Percentiles rank a stretch among this genome's conserved stretches.
Conservation (phyloP, 2,113 vertebrate genomes). For the Oryzias javanicus region DNA sequence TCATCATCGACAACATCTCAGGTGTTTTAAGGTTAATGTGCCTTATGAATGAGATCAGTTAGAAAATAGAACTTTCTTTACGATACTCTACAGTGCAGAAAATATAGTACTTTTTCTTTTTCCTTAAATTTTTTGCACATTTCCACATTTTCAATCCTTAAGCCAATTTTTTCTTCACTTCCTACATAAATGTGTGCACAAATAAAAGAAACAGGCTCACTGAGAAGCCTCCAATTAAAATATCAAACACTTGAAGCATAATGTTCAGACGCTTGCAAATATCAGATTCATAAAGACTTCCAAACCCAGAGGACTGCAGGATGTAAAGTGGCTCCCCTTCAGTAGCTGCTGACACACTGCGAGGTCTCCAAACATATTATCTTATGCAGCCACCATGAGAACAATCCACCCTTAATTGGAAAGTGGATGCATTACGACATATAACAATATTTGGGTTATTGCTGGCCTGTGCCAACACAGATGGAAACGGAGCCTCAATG, state of each 20-base stretch:
- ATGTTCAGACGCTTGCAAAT: background rate
- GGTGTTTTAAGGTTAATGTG: no score
- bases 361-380: constrained; percentile 59
- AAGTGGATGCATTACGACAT: constrained; percentile 53
- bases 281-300: constrained; percentile 9
- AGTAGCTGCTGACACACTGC: constrained; percentile 32
- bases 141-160: no score
- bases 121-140: no score
- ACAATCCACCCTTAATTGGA: constrained; percentile 62
- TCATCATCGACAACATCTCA: no score
- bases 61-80: no score
- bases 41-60: no score
- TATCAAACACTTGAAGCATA: background rate
- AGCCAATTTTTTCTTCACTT: no score
- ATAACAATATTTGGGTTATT: constrained; percentile 32
- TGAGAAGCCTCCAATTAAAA: background rate
- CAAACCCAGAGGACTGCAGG: constrained; percentile 4
- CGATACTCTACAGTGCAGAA: no score
- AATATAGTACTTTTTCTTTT: no score
- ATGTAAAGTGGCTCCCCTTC: constrained; percentile 28
- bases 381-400: constrained; percentile 57
- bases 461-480: constrained; percentile 34
- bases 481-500: background rate
- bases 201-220: no score
- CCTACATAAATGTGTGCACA: no score